These are phyloP conservation scores for Pseudococcus viburni DNA, from an alignment of 2,888 invertebrate genomes.

Conservation along the genomic window DNA sequence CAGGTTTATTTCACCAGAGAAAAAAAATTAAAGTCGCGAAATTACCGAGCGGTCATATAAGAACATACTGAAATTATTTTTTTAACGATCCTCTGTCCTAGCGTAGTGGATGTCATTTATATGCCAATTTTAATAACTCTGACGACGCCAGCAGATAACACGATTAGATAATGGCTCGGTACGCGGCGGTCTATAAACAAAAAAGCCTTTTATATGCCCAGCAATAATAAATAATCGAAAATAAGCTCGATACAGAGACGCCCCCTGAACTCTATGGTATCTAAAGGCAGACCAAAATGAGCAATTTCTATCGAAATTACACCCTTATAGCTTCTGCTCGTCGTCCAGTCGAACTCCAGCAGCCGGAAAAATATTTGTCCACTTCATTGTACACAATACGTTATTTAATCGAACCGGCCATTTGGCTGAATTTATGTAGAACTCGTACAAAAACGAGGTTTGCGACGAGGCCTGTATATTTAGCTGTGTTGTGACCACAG, in stretches of 20 bases:
- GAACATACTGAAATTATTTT: background rate
- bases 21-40: background rate
- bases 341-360: background rate
- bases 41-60: background rate
- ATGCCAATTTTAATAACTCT: constrained; percentile 53
- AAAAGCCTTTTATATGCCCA: constrained; percentile 5
- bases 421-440: constrained; percentile 44
- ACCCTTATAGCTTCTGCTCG: background rate
- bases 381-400: background rate
- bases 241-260: constrained; percentile 4
- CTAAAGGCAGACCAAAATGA: background rate
- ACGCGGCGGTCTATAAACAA: background rate
- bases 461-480: background rate
- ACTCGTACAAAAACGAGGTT: background rate
- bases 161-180: constrained; percentile 2
- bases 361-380: background rate
- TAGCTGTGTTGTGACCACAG: background rate
- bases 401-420: constrained; percentile 45
- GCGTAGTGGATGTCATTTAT: background rate
- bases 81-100: background rate
- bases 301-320: background rate
- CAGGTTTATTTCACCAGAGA: background rate
- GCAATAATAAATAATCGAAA: constrained; percentile 27
- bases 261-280: background rate
- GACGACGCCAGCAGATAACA: constrained; percentile 43